A percentile compares a stretch with the other conserved stretches of the same genome.
Evolutionary conservation across 1,140 invertebrate species (phyloP).

Genomic region (Drosophila parabipectinata): DNA sequence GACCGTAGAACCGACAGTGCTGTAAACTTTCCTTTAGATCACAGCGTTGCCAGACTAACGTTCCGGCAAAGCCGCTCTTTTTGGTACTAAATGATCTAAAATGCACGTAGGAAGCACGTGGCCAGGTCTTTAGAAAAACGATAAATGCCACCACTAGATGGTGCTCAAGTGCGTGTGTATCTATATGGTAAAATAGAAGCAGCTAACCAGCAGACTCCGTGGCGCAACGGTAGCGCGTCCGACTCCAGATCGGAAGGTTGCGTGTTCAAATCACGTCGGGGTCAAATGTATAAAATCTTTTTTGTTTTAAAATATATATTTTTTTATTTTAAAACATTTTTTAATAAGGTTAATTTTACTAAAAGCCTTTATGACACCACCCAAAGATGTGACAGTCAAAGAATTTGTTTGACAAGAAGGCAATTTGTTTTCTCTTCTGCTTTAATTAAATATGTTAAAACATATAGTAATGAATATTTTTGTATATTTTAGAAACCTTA

Average conservation of each 20-base stretch:
- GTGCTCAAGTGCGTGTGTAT: background rate
- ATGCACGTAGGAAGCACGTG: no score
- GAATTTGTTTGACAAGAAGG: no score
- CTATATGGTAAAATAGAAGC: background rate
- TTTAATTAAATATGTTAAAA: background rate
- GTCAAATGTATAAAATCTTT: slow-evolving; percentile 85
- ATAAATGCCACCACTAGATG: background rate
- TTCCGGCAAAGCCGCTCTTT: no score
- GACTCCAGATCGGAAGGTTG: slow-evolving; percentile 99
- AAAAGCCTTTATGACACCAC: no score
- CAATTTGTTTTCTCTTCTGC: background rate
- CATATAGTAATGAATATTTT: background rate
- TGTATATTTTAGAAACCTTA: background rate
- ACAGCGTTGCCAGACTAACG: no score
- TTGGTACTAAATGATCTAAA: no score
- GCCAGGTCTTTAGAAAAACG: no score
- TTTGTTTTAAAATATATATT: background rate
- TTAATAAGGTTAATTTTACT: background rate
- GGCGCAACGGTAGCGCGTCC: slow-evolving; percentile 99
- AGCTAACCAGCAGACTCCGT: slow-evolving; percentile 87
- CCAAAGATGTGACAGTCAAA: no score
- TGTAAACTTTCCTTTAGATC: no score
- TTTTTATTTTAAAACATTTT: background rate
- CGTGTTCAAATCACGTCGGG: slow-evolving; percentile 99
- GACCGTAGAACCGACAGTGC: no score